A percentile compares a stretch with the other conserved stretches of the same genome.
Evolutionary conservation across 2,888 invertebrate species (phyloP).

Genomic region (Eustalomyia histrio): DNA sequence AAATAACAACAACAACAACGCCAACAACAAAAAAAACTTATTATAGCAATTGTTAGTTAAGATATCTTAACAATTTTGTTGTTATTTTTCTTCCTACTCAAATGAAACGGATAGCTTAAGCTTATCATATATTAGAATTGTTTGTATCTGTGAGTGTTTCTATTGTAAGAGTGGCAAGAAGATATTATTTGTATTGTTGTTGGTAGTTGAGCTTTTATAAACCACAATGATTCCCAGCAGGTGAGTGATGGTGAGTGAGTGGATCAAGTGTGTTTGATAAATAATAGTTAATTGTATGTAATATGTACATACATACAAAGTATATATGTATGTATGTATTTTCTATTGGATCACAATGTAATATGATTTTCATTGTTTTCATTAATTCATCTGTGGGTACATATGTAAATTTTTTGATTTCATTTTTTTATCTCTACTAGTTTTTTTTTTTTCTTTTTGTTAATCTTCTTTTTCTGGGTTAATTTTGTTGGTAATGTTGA

Average conservation of each 20-base stretch:
- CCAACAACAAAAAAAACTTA: too few relatives aligned
- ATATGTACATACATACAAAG: neutral
- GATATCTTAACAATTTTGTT: conserved; percentile 18
- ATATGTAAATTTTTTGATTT: conserved; percentile 6
- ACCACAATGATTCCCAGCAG: conserved; percentile 60
- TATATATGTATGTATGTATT: conserved; percentile 13
- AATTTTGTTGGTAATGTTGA: conserved; percentile 48
- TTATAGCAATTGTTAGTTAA: conserved; percentile 3
- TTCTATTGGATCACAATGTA: conserved; percentile 7
- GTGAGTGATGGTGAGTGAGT: conserved; percentile 32
- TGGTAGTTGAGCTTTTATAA: conserved; percentile 1
- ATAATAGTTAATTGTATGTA: neutral
- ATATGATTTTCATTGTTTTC: conserved; percentile 35
- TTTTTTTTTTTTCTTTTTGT: conserved; percentile 23
- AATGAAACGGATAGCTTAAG: conserved; percentile 48
- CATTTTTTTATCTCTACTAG: neutral
- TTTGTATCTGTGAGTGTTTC: neutral
- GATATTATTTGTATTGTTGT: conserved; percentile 1
- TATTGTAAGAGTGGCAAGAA: neutral
- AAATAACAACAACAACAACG: too few relatives aligned
- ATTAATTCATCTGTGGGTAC: conserved; percentile 51
- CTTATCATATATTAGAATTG: neutral
- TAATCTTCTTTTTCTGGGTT: conserved; percentile 44
- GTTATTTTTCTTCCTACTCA: conserved; percentile 5
- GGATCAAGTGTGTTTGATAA: conserved; percentile 42